A percentile compares a stretch with the other conserved stretches of the same genome.
These are phyloP conservation scores for Crambe crambe DNA, from an alignment of 37 sponge, comb jelly and placozoan species.

Conservation along the genomic window DNA sequence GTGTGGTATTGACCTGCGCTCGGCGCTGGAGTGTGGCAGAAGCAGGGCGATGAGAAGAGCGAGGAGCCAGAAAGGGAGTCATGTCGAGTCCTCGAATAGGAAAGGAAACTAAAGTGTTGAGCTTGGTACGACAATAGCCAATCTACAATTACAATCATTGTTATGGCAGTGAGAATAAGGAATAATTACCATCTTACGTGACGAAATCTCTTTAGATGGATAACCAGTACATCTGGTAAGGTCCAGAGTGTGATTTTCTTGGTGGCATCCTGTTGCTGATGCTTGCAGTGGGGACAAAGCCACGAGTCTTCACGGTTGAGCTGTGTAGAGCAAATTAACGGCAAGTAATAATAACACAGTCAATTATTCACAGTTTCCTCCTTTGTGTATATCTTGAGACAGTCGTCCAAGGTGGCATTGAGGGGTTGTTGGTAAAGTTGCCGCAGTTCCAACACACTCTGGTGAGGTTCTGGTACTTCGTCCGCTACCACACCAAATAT, in stretches of 20 bases:
- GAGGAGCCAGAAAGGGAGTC: conserved; percentile 71
- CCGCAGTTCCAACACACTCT: conserved; percentile 57
- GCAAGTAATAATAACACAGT: background rate
- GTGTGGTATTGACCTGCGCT: background rate
- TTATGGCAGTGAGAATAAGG: background rate
- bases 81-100: conserved; percentile 82
- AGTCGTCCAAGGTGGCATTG: conserved; percentile 64
- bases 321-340: conserved; percentile 26
- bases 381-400: conserved; percentile 76
- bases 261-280: conserved; percentile 65
- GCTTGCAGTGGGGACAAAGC: conserved; percentile 79
- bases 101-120: conserved; percentile 80
- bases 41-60: conserved; percentile 4
- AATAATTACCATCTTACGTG: conserved; percentile 55
- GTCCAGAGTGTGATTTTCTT: conserved; percentile 88
- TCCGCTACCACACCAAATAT: conserved; percentile 66
- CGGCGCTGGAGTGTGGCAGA: conserved; percentile 23
- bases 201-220: conserved; percentile 92
- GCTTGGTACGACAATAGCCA: conserved; percentile 70
- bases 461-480: conserved; percentile 29
- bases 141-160: conserved; percentile 25
- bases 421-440: conserved; percentile 38
- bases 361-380: conserved; percentile 68
- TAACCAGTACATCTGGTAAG: conserved; percentile 82
- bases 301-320: conserved; percentile 79